Base-by-base conservation (phyloP, 2,113 vertebrate species). In the Eulemur rufifrons region DNA sequence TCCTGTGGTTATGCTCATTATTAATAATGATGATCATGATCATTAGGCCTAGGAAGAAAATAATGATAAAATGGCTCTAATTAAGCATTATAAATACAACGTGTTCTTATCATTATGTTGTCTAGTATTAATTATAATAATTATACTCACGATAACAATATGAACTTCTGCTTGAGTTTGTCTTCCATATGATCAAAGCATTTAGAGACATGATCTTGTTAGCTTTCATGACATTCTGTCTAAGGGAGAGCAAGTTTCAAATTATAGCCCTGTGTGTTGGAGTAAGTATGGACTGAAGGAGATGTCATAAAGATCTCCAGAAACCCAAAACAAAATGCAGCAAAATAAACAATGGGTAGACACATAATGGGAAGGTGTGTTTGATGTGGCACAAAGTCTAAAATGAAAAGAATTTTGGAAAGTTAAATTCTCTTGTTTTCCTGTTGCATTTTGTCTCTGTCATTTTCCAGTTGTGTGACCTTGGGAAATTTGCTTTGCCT, bases 61-160 rank as follows among this genome's bases (percentile, higher is more conserved):
- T 97, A 97, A 96, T 96, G 95, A 95, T 94, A 80, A 96, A 95
- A 97, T 61, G 83, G 74, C 69, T 98, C 86, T 97, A 97, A 97
- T 97, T 97, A 95, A 77, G 80, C 96, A 95, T 97, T 97, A 89
- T 92, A 93, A 95, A 80, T 78, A 84, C 92, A 97, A 71, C 91
- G 76, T 68, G 39, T 97, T 93, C 96, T 96, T 92, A 92, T 91
- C 82, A 96, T 93, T 91, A 87, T 95, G 94, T 94, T 97, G 91
- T 95, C 96, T 97, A 66, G 84, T 93, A 95, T 97, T 97, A 96
- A 97, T 98, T 96, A 91, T 89, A 95, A 94, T 96, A 80, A 96
- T 95, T 94, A 61, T 96, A 96, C 95, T 97, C 92, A 86, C 91
- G 42, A 2, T 68, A 84, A 95, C 91, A 96, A 92, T 97, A 84